These are phyloP conservation scores for Echiichthys vipera DNA, from an alignment of 2,797 vertebrate genomes.

Conservation along the genomic window DNA sequence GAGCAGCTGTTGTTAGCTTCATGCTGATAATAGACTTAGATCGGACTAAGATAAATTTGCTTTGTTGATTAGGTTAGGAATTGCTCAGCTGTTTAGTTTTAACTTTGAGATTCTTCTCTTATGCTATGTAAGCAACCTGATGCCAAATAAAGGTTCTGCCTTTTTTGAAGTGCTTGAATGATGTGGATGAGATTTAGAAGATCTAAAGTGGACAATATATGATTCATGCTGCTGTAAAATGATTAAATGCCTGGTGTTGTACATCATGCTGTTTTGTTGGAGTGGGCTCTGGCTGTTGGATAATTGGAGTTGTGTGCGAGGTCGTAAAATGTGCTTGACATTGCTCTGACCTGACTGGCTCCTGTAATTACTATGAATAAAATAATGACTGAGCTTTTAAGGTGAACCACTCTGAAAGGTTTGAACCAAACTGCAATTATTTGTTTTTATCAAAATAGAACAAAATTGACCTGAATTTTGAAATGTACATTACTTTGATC, in stretches of 20 bases:
- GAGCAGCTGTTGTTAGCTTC: constrained; percentile 84
- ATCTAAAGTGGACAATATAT: constrained; percentile 7
- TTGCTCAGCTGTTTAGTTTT: constrained; percentile 71
- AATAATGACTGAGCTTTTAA: constrained; percentile 22
- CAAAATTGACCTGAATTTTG: neutral
- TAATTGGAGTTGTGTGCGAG: constrained; percentile 7
- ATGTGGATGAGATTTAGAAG: constrained; percentile 29
- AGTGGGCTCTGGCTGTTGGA: constrained; percentile 9
- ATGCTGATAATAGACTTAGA: constrained; percentile 85
- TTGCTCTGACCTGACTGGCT: constrained; percentile 3
- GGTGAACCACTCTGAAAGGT: neutral
- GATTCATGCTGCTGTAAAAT: constrained; percentile 14
- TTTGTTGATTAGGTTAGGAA: constrained; percentile 81
- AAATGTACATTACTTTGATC: neutral
- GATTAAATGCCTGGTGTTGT: neutral
- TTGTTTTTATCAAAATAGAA: constrained; percentile 5
- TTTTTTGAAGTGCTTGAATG: constrained; percentile 18
- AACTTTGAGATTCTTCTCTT: constrained; percentile 65
- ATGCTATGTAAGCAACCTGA: constrained; percentile 45
- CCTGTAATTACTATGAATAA: constrained; percentile 38
- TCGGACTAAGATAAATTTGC: constrained; percentile 83
- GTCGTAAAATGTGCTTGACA: constrained; percentile 7
- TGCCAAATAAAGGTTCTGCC: constrained; percentile 28
- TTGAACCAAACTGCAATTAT: neutral
- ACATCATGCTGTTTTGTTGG: constrained; percentile 7